A percentile compares a stretch with the other conserved stretches of the same genome.
These are phyloP conservation scores for Rachycentron canadum DNA, from an alignment of 2,797 vertebrate genomes.

Conservation along the genomic window DNA sequence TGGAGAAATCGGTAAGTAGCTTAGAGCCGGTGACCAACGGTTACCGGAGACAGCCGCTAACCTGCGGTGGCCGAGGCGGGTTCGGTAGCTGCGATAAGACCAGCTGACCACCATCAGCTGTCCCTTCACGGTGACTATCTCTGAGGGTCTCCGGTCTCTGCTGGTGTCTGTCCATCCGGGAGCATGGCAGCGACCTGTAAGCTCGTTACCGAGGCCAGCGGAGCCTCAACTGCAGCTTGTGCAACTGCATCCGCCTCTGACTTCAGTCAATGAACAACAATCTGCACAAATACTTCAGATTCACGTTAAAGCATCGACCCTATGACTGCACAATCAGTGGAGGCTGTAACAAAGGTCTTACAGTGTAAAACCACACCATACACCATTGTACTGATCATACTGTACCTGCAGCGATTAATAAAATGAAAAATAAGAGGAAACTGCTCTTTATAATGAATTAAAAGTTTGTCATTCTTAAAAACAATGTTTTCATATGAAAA, in stretches of 20 bases:
- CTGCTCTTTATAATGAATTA: background rate
- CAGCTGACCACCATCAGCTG: background rate
- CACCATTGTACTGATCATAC: background rate
- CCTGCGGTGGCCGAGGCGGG: background rate
- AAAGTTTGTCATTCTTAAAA: background rate
- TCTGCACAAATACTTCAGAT: too few species aligned
- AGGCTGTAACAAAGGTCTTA: background rate
- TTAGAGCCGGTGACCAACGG: conserved; percentile 58
- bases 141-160: too few species aligned
- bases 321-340: background rate
- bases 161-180: conserved; percentile 15
- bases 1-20: conserved; percentile 87
- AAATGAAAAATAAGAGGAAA: background rate
- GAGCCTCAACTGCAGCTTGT: background rate
- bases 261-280: background rate
- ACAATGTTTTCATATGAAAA: background rate
- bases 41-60: conserved; percentile 13
- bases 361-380: background rate
- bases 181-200: conserved; percentile 32
- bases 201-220: conserved; percentile 47
- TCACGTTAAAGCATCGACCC: background rate
- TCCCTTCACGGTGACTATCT: too few species aligned
- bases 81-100: background rate
- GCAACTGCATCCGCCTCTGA: background rate
- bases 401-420: background rate